Percentiles rank a stretch among this genome's conserved stretches.
Evolutionary conservation across 2,113 vertebrate genomes (phyloP).

Genomic region (Lipotes vexillifer): DNA sequence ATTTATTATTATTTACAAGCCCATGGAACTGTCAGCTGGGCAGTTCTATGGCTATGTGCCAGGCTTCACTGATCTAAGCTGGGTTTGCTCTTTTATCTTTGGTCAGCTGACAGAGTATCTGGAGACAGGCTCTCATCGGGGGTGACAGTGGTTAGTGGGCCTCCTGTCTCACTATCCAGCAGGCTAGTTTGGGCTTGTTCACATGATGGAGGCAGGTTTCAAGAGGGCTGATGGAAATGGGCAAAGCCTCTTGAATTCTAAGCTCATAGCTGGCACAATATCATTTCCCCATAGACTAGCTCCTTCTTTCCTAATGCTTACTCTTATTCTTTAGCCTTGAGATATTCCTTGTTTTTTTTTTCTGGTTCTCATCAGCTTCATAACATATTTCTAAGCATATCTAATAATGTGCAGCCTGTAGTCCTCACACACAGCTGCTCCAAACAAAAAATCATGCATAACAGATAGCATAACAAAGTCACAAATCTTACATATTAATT

Average conservation of each 20-base stretch:
- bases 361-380: neutral
- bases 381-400: neutral
- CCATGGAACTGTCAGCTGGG: neutral
- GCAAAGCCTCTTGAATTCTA: neutral
- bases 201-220: neutral
- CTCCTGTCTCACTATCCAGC: neutral
- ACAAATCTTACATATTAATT: neutral
- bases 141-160: neutral
- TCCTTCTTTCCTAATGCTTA: neutral
- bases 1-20: neutral
- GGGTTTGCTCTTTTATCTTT: neutral
- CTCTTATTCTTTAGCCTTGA: neutral
- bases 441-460: neutral
- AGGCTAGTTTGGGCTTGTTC: neutral
- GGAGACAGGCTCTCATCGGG: neutral
- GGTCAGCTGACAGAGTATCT: neutral
- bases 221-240: neutral
- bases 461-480: neutral
- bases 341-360: neutral
- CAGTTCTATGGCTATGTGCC: neutral
- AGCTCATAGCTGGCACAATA: neutral
- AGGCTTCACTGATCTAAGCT: neutral
- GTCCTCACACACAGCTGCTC: neutral
- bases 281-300: neutral
- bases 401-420: neutral